Base-by-base conservation (phyloP, 2,797 vertebrate species). In the Anableps anableps region DNA sequence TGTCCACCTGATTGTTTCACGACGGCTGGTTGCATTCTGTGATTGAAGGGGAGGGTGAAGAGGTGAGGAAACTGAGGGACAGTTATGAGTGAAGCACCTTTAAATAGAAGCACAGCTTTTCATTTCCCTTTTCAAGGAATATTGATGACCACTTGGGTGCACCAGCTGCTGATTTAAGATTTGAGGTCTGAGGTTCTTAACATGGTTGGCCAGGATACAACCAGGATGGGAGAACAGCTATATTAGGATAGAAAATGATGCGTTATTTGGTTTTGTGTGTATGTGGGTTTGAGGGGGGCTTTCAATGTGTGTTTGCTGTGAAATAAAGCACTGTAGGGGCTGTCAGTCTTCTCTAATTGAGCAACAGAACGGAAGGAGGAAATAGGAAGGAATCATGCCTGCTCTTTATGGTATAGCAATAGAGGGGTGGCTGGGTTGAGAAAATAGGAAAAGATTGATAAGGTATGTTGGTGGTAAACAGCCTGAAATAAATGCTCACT, bases 161-260 rank as follows among this genome's bases (percentile, higher is more conserved):
- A 86, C 86, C 86, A 85, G 90, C 84, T 86, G 88, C 87, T 89
- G 91, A 93, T 88, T 91, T 78, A 77, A 90, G 89, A 83, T 77
- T 45, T 29, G 76, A 89, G 81, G 84, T 85, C 82, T 74, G 77
- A 74, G 29, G 84, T 80, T 89, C 84, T 85, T 80, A 79, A 47
- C 26, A 17, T 58, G 68, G 66, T 72, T 76, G 58, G 85, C 71
- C 36, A 14, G 71, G 48, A 41, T 41, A 68, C 55, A 80, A 62
- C 45, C 75, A 78, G 66, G 73, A 64, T 74, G 75, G 41, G 11
- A 74, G 73, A 81, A 82, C 2, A 36, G 80, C 81, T 86, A 87
- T 88, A 79, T 72, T 55, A 71, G 88, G 88, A 86, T 62, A 41
- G 43, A 85, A 84, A 88, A 80, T 74, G 77, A 70, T 47, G 34